Conservation (phyloP, 1,140 invertebrate species). For the Panagrolaimus sp. region DNA sequence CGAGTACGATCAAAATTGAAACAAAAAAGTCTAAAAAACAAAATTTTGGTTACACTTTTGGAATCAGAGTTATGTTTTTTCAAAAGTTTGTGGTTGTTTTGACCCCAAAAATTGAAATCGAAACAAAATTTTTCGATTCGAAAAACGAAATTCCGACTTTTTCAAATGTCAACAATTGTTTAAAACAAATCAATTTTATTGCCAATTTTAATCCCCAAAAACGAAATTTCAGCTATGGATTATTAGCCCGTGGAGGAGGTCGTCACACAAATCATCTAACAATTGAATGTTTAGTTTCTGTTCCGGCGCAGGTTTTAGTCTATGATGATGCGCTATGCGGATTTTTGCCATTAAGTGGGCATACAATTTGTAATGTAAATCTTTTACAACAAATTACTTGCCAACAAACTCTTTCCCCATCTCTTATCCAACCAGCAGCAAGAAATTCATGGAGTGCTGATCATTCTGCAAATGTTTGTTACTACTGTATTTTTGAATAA, state of each 20-base stretch:
- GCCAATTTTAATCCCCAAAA: no score
- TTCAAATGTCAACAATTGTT: no score
- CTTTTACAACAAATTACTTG: conserved; percentile 32
- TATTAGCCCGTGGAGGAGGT: background rate
- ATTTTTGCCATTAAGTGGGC: conserved; percentile 21
- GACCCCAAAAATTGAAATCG: no score
- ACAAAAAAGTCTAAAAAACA: no score
- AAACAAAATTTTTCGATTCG: no score
- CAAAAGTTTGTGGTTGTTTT: no score
- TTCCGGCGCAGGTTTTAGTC: conserved; percentile 21
- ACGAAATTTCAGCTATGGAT: no score
- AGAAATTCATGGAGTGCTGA: conserved; percentile 28
- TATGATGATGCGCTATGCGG: conserved; percentile 24
- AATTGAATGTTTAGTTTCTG: conserved; percentile 26
- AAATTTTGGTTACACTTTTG: no score
- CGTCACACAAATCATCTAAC: conserved; percentile 25
- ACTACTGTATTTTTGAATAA: background rate
- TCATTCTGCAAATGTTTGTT: conserved; percentile 13
- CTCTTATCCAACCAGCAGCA: conserved; percentile 15
- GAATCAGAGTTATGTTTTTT: no score
- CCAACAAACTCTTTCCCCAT: conserved; percentile 27
- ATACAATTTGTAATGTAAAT: conserved; percentile 21
- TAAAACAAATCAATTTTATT: no score
- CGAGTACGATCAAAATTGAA: no score
- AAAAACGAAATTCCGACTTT: no score